These are phyloP conservation scores for Globodera rostochiensis DNA, from an alignment of 1,140 invertebrate genomes.

Conservation along the genomic window DNA sequence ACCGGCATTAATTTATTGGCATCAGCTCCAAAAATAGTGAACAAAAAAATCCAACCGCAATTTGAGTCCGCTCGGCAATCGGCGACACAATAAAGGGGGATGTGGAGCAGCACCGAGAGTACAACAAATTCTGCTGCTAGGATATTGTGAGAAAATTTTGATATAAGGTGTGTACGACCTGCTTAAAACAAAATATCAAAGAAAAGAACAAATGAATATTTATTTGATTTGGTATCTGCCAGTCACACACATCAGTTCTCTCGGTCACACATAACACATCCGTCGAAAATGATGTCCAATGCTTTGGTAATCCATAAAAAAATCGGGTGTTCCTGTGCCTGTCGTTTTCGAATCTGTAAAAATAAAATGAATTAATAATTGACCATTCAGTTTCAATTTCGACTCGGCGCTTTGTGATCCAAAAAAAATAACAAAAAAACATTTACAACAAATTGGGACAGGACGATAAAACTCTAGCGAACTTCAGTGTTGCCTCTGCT, in stretches of 20 bases:
- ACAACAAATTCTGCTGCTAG: not conserved
- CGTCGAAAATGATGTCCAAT: not conserved
- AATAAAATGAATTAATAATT: no score
- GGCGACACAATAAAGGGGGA: not conserved
- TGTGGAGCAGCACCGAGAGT: not conserved
- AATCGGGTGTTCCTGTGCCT: no score
- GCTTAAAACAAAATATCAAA: constrained; percentile 16
- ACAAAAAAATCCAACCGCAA: no score
- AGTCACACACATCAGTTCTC: not conserved
- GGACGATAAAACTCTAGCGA: not conserved
- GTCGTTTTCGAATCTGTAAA: no score
- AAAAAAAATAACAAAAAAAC: no score
- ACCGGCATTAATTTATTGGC: no score
- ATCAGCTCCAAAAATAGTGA: no score
- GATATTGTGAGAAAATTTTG: constrained; percentile 2
- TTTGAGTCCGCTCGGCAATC: not conserved
- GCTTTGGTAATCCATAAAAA: no score
- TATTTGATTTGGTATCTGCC: not conserved
- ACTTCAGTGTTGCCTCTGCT: not conserved
- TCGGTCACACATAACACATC: constrained; percentile 9
- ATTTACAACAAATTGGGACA: not conserved
- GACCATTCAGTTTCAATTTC: no score
- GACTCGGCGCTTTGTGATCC: no score
- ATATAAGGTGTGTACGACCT: not conserved
- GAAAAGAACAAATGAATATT: constrained; percentile 8